Conservation (phyloP, 2,888 invertebrate genomes). For the Eupsilia transversa region DNA sequence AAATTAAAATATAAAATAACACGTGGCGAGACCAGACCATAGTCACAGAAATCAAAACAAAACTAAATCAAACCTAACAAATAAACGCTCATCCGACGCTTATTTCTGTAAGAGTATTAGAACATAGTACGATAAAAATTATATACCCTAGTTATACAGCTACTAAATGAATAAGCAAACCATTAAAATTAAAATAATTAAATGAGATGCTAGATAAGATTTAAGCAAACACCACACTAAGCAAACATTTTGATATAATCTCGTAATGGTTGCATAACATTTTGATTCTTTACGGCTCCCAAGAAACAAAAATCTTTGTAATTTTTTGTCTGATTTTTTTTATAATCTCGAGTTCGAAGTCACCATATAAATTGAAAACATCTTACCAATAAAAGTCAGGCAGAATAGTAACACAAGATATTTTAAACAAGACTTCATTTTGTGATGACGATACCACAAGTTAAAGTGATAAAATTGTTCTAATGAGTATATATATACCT, state of each 20-base stretch:
- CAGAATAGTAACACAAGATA: constrained; percentile 16
- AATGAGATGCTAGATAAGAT: background rate
- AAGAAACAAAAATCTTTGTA: no score
- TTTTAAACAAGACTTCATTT: constrained; percentile 18
- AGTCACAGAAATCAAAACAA: background rate
- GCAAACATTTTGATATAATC: background rate
- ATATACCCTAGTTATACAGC: background rate
- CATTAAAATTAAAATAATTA: no score
- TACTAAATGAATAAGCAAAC: background rate
- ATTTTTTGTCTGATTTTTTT: background rate
- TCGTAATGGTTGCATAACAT: background rate
- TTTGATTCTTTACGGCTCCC: no score
- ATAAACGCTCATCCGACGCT: background rate
- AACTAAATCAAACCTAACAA: background rate
- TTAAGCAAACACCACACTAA: background rate
- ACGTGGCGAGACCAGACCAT: no score
- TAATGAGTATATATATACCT: constrained; percentile 14
- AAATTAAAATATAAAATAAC: background rate
- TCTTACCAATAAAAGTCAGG: constrained; percentile 30
- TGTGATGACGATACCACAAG: background rate
- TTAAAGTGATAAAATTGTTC: background rate
- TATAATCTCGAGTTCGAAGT: background rate
- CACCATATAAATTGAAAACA: background rate
- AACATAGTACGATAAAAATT: background rate
- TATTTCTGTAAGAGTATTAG: background rate